Base-by-base conservation (phyloP, 1,140 invertebrate species). In the Drosophila ercepeae region DNA sequence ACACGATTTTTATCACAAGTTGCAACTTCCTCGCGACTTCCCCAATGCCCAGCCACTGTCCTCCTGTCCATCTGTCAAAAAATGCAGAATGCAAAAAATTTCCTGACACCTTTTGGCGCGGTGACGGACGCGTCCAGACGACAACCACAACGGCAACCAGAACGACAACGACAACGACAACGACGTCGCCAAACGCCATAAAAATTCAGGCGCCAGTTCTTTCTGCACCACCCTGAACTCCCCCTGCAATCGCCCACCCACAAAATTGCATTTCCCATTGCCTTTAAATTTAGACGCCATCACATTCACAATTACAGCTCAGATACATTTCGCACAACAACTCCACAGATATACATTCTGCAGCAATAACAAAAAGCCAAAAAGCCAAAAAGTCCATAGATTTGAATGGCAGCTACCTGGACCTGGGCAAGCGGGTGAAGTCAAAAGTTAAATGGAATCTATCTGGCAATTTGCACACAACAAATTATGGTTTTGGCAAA, bases 1-100 rank as follows among this genome's bases (percentile, higher is more conserved):
- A 81, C 72, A 86, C 72, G 81, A 86, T 88, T 86, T 68, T 86
- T 86, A 86, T 86, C 81, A 77, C 69, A 75, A 67, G 58, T 61
- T 42, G 58, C 48, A 67, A 52, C 46, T 75, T 75, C 57, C 55
- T 48, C 49, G 53, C 36, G 34, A 23, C 3, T 2, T 11, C 70
- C 39, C 36, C 34, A 5, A 1, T 7, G 5, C 21, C 7, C 18
- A 64, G 36, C 44, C 16, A 42, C 36, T 16, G 8, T 25, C 19
- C 21, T 29, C 32, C 14, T 60, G 77, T 76, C 73, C 78, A 44
- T 84, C 79, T 84, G 79, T 84, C 79, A 84, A 84, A 76, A 45
- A 60, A 68, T 70, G 65, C 41, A 45, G 63, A 71, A 73, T 73
- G 69, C 69, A 67, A 73, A 60, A 82, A 78, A 75, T 60, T 70